Conservation (phyloP, 1,140 invertebrate species). For the Maniola jurtina region DNA sequence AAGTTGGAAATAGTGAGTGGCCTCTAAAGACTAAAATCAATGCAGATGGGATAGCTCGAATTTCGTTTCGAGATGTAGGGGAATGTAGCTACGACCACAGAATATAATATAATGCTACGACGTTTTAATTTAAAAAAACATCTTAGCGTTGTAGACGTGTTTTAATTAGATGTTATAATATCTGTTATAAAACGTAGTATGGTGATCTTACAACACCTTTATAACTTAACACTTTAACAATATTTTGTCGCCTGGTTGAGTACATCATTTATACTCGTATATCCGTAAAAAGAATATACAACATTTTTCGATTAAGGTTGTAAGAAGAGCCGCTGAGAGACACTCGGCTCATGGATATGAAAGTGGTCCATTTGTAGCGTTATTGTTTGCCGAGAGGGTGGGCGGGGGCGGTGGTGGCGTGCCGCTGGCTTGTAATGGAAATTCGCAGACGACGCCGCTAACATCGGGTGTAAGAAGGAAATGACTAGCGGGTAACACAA, state of each 20-base stretch:
- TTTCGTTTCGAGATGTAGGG: not conserved
- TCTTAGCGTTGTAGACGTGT: too few species aligned
- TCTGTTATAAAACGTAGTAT: too few species aligned
- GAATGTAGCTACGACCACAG: too few species aligned
- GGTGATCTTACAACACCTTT: too few species aligned
- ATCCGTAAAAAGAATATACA: not conserved
- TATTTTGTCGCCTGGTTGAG: not conserved
- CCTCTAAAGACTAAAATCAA: constrained; percentile 26
- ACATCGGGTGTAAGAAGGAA: constrained; percentile 15
- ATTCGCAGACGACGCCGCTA: constrained; percentile 52
- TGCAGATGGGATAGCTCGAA: constrained; percentile 18
- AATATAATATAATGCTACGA: too few species aligned
- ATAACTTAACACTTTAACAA: too few species aligned
- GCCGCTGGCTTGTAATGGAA: constrained; percentile 53
- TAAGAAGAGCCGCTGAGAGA: constrained; percentile 29
- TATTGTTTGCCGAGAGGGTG: constrained; percentile 38
- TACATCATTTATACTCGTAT: not conserved
- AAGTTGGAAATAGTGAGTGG: constrained; percentile 56
- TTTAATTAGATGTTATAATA: too few species aligned
- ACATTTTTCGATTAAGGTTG: constrained; percentile 18
- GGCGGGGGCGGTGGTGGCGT: constrained; percentile 26
- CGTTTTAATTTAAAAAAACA: too few species aligned
- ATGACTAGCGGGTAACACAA: not conserved
- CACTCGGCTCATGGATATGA: constrained; percentile 36
- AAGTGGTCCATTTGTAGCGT: constrained; percentile 41